These are phyloP conservation scores for Perithous albicinctus DNA, from an alignment of 2,888 invertebrate genomes.

Conservation along the genomic window DNA sequence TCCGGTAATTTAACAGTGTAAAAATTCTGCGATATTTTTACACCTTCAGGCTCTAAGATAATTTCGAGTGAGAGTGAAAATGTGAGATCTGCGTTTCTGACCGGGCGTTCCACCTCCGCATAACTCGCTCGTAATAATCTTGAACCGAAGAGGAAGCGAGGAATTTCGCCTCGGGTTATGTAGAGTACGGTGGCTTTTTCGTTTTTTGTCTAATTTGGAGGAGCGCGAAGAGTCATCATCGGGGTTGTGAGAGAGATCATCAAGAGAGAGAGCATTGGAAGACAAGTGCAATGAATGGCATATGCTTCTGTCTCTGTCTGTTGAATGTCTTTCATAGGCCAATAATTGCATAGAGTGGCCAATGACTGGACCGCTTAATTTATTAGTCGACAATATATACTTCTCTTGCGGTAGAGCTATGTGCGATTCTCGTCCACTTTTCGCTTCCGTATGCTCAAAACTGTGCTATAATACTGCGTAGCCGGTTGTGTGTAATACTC, in stretches of 20 bases:
- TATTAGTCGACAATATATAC: slow-evolving; percentile 54
- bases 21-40: neutral
- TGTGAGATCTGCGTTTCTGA: slow-evolving; percentile 55
- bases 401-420: slow-evolving; percentile 28
- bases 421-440: slow-evolving; percentile 37
- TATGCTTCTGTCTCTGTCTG: neutral
- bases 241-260: neutral
- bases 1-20: too few species aligned
- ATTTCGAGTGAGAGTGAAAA: slow-evolving; percentile 1
- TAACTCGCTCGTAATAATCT: slow-evolving; percentile 64
- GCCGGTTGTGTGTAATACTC: slow-evolving; percentile 42
- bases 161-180: neutral
- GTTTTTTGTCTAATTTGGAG: slow-evolving; percentile 51
- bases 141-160: slow-evolving; percentile 18
- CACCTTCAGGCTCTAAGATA: neutral
- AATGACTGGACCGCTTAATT: neutral
- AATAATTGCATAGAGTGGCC: neutral
- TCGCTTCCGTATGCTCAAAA: slow-evolving; percentile 46
- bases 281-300: slow-evolving; percentile 15
- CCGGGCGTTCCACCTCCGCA: slow-evolving; percentile 66
- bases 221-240: slow-evolving; percentile 4
- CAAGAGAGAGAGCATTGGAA: neutral
- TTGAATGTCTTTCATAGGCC: neutral
- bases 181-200: slow-evolving; percentile 30
- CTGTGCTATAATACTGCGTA: slow-evolving; percentile 40